Base-by-base conservation (phyloP, 2,797 vertebrate genomes). In the Argentina silus region DNA sequence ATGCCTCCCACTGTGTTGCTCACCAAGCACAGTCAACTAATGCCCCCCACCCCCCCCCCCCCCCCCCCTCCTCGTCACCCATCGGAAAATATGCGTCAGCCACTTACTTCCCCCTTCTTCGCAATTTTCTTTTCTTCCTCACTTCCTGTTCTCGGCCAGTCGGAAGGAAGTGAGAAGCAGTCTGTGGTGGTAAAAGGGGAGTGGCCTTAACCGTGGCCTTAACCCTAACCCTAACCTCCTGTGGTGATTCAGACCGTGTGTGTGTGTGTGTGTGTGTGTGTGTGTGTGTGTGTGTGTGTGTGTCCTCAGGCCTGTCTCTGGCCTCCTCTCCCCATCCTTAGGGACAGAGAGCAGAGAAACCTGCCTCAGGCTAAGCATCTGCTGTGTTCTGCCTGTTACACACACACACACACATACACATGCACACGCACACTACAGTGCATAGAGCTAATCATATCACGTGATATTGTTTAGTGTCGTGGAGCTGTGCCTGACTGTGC, bases 61-160 rank as follows among this genome's bases (percentile, higher is more conserved):
- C 27, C 57, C 62, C 75, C 81, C 81, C 72, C 69, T 70, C 80
- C 48, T 10, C 63, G 55, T 69, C 77, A 82, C 65, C 55, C 73
- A 50, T 80, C 86, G 93, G 91, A 93, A 93, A 92, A 87, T 91
- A 72, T 86, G 83, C 12, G 73, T 92, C 88, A 79, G 81, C 77
- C 69, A 87, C 87, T 90, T 93, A 88, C 86, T 50, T 67, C 67
- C 70, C 27, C 21, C 48, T 61, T 70, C 66, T 66, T 76, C 36
- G 4, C 4, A 4, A 36, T 36, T 36, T 36, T 36, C 27, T 36
- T 36, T 36, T 77, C 79, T 73, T 15, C 79, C 76, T 75, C 81
- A 79, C 89, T 93, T 94, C 91, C 91, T 91, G 87, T 92, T 92
- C 84, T 82, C 61, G n/a, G 69, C 55, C 70, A 70, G 68, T 82